These are phyloP conservation scores for Nebria ingens DNA, from an alignment of 1,140 invertebrate genomes.

Conservation along the genomic window DNA sequence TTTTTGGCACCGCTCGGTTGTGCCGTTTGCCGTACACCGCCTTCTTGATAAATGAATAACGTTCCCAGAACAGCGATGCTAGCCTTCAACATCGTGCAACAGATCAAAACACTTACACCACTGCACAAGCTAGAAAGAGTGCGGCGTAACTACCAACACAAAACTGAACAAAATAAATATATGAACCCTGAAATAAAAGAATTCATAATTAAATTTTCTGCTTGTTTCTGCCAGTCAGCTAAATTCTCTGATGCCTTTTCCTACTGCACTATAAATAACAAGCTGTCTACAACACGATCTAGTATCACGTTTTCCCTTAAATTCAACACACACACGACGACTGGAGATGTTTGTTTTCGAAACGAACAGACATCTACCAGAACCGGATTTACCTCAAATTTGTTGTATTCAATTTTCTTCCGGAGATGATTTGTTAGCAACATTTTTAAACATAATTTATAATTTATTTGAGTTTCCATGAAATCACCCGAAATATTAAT, in stretches of 20 bases:
- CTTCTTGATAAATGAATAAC: conserved; percentile 8
- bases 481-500: too few relatives aligned
- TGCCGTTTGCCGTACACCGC: too few relatives aligned
- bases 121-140: too few relatives aligned
- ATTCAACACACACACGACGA: too few relatives aligned
- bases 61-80: background rate
- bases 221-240: conserved; percentile 6
- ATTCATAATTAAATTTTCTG: conserved; percentile 7
- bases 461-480: too few relatives aligned
- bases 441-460: too few relatives aligned
- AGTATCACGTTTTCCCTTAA: conserved; percentile 4
- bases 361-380: background rate
- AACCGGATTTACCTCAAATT: background rate
- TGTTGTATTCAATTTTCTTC: too few relatives aligned
- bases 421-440: too few relatives aligned
- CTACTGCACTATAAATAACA: background rate
- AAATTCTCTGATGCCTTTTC: background rate
- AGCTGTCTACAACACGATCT: conserved; percentile 1
- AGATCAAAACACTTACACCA: too few relatives aligned
- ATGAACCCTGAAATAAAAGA: conserved; percentile 5
- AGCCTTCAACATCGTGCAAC: background rate
- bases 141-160: too few relatives aligned
- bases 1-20: background rate
- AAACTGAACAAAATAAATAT: too few relatives aligned
- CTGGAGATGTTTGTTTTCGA: background rate